A percentile compares a stretch with the other conserved stretches of the same genome.
Conservation (phyloP, 2,888 invertebrate genomes). For the Malthinus flaveolus region DNA sequence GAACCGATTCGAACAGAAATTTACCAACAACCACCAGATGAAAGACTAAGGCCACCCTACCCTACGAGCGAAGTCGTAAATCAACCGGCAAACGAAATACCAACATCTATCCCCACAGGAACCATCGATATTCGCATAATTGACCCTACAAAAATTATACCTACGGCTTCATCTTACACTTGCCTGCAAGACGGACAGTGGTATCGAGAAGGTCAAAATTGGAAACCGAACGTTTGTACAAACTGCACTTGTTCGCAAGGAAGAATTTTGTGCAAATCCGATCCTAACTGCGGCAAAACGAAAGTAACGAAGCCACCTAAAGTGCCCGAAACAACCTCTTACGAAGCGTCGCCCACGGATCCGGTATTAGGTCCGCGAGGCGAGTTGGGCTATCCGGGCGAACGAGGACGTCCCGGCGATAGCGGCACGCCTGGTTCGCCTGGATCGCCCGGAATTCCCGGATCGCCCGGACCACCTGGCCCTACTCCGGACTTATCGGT, state of each 20-base stretch:
- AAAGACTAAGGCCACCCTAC: slow-evolving; percentile 22
- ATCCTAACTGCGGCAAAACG: slow-evolving; percentile 55
- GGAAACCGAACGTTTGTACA: slow-evolving; percentile 71
- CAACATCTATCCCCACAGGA: slow-evolving; percentile 45
- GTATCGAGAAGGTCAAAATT: slow-evolving; percentile 70
- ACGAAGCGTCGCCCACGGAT: slow-evolving; percentile 31
- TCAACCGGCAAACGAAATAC: slow-evolving; percentile 25
- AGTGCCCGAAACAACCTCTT: slow-evolving; percentile 35
- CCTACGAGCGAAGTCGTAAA: background rate
- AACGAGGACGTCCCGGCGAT: slow-evolving; percentile 62
- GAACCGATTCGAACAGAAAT: slow-evolving; percentile 30
- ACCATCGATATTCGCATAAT: slow-evolving; percentile 42
- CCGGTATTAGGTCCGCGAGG: slow-evolving; percentile 56
- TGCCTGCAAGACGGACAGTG: slow-evolving; percentile 65
- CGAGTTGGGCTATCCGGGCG: slow-evolving; percentile 58
- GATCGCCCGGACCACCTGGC: slow-evolving; percentile 65
- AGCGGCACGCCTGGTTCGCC: slow-evolving; percentile 65
- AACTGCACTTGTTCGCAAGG: slow-evolving; percentile 72
- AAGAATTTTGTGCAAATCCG: slow-evolving; percentile 60
- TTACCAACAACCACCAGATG: slow-evolving; percentile 49
- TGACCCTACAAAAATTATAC: slow-evolving; percentile 25
- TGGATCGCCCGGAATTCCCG: slow-evolving; percentile 69
- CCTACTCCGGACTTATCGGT: slow-evolving; percentile 72
- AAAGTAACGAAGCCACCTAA: slow-evolving; percentile 30
- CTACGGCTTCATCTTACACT: slow-evolving; percentile 35